These are phyloP conservation scores for Sinosuthora webbiana DNA, from an alignment of 2,113 vertebrate genomes.

Conservation along the genomic window DNA sequence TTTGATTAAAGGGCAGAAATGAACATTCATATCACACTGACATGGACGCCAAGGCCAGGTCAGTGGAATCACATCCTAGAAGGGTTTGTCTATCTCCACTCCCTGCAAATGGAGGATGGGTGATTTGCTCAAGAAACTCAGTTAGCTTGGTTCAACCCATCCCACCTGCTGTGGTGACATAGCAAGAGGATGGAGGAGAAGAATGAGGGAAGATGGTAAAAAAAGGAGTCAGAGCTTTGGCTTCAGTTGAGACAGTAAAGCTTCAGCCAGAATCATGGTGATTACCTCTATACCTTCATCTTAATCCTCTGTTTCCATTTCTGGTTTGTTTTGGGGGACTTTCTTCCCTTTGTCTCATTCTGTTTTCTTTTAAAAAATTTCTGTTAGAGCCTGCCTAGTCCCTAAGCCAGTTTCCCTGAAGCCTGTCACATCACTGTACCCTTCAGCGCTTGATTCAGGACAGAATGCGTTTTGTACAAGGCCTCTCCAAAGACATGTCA, in stretches of 20 bases:
- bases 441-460: conserved; percentile 2
- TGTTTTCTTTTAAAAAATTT: not conserved
- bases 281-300: not conserved
- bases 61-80: not conserved
- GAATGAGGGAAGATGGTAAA: not conserved
- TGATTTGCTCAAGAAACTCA: not conserved
- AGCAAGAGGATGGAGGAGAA: not conserved
- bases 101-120: not conserved
- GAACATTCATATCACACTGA: not conserved
- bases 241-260: not conserved
- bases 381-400: not conserved
- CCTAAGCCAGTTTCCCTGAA: not conserved
- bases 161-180: fast-evolving
- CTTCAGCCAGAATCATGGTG: not conserved
- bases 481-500: not conserved
- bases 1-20: not conserved
- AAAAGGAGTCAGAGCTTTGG: not conserved
- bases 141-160: not conserved
- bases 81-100: not conserved
- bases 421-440: not conserved
- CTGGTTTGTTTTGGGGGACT: not conserved
- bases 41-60: not conserved
- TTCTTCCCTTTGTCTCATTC: not conserved
- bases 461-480: not conserved
- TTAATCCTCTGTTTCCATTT: not conserved